Conservation (phyloP, 2,113 vertebrate species). For the Cephalopholis sonnerati region DNA sequence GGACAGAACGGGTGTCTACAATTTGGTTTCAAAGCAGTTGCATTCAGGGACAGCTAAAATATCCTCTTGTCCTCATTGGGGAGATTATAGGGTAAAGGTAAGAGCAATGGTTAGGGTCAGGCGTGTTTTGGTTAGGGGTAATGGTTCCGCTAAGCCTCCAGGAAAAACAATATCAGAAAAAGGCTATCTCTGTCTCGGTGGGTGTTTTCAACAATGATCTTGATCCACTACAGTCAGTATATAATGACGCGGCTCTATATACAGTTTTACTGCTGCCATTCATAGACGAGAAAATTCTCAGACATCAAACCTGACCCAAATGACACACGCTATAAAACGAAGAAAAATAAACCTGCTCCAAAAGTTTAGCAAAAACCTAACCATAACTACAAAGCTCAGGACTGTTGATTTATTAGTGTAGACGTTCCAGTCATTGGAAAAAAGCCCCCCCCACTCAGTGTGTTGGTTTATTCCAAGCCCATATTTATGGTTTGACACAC, state of each 20-base stretch:
- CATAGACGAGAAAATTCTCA: slow-evolving; percentile 37
- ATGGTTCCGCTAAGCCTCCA: slow-evolving; percentile 27
- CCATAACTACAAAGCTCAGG: slow-evolving; percentile 36
- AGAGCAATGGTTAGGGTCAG: slow-evolving; percentile 3
- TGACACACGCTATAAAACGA: slow-evolving; percentile 57
- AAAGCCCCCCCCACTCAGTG: not conserved
- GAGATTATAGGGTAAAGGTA: slow-evolving; percentile 55
- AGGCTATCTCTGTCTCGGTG: slow-evolving; percentile 19
- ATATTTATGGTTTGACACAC: slow-evolving; percentile 71
- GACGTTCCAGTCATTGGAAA: slow-evolving; percentile 65
- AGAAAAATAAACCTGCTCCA: slow-evolving; percentile 60
- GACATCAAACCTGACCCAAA: slow-evolving; percentile 48
- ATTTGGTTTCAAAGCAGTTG: slow-evolving; percentile 30
- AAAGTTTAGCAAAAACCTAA: slow-evolving; percentile 55
- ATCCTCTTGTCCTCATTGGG: slow-evolving; percentile 15
- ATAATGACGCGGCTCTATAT: slow-evolving; percentile 28
- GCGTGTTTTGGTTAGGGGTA: slow-evolving; percentile 45
- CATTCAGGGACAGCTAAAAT: slow-evolving; percentile 20
- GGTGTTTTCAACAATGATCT: slow-evolving; percentile 18
- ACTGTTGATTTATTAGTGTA: slow-evolving; percentile 64
- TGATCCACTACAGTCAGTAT: slow-evolving; percentile 33
- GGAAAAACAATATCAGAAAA: slow-evolving; percentile 29
- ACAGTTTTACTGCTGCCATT: slow-evolving; percentile 63
- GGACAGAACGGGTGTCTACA: slow-evolving; percentile 36
- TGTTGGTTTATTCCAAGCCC: slow-evolving; percentile 59